A percentile compares a stretch with the other conserved stretches of the same genome.
Conservation (phyloP, 2,888 invertebrate species). For the Vesta saturnalis region DNA sequence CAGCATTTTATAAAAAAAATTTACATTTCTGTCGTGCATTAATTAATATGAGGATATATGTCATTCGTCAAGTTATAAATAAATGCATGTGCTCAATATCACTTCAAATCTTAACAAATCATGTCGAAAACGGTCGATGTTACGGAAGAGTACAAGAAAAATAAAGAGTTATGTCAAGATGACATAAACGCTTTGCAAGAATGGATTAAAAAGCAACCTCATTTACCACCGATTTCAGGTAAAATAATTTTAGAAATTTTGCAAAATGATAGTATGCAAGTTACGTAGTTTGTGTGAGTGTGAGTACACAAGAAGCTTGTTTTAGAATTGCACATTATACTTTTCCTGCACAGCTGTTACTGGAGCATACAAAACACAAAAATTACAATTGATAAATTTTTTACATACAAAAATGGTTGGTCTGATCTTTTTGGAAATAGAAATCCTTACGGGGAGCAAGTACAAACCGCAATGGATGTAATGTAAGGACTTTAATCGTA, state of each 20-base stretch:
- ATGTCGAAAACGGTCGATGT: constrained; percentile 41
- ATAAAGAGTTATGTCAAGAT: constrained; percentile 67
- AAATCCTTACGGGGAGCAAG: background rate
- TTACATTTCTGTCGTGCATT: too few species aligned
- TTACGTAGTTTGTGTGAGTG: too few species aligned
- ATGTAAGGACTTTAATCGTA: background rate
- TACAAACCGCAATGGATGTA: background rate
- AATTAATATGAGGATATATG: too few species aligned
- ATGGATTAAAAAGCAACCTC: constrained; percentile 74
- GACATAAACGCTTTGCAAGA: constrained; percentile 69
- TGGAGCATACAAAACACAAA: constrained; percentile 12
- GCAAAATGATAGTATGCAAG: too few species aligned
- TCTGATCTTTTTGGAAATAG: background rate
- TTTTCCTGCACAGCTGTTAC: constrained; percentile 18
- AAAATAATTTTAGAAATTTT: constrained; percentile 23
- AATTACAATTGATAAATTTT: constrained; percentile 12
- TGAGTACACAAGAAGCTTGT: background rate
- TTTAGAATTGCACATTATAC: constrained; percentile 11
- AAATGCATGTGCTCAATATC: too few species aligned
- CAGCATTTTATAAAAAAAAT: too few species aligned
- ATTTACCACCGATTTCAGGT: constrained; percentile 70
- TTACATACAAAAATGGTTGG: background rate
- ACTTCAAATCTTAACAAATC: constrained; percentile 13
- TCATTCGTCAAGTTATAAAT: too few species aligned
- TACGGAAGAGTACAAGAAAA: constrained; percentile 70